Evolutionary conservation across 2,113 vertebrate species (phyloP), one percentile per base, ranked within the genome.

Genomic region (Hipposideros armiger): DNA sequence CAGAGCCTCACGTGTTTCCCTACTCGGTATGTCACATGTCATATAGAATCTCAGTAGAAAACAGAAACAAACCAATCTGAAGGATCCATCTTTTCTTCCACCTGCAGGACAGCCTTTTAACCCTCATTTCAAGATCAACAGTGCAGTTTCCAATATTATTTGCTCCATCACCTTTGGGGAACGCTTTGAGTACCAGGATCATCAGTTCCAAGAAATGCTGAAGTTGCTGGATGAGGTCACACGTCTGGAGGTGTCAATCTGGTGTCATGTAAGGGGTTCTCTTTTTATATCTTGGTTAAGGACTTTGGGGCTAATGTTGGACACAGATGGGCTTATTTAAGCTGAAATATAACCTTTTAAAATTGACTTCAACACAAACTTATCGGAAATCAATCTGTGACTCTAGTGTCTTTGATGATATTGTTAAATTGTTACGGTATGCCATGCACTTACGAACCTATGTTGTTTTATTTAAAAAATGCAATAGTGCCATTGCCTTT

Each of bases 141-240:
- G 98, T 0, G 99, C 99, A 52, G 99, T 99, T 97, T 97, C 99
- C 0, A 99, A 99, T 96, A 98, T 99, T 54, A 99, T 99, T 87
- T 99, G 98, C 52, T 99, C 98, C 30, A 95, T 99, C 97, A 92
- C 98, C 92, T 99, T 99, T 56, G 99, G 99, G 32, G 98, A 98
- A 90, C 99, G 99, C 89, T 99, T 99, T 16, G 99, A 99, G 52
- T 99, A 99, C 97, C 98, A 98, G 1, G 99, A 99, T 95, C 82
- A 74, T 45, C 84, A 40, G 36, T 99, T 99, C 95, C 99, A 98
- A 89, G 98, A 98, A 28, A 3, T 99, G 78, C 98, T 99, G 89
- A 98, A 97, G 82, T 94, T 98, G 24, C 97, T 99, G 93, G 98
- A 98, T 83, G 99, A 99, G 13, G 98, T 97, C 0, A 2, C 98